Base-by-base conservation (phyloP, 2,797 vertebrate species). In the Microctenopoma steveboyesi region DNA sequence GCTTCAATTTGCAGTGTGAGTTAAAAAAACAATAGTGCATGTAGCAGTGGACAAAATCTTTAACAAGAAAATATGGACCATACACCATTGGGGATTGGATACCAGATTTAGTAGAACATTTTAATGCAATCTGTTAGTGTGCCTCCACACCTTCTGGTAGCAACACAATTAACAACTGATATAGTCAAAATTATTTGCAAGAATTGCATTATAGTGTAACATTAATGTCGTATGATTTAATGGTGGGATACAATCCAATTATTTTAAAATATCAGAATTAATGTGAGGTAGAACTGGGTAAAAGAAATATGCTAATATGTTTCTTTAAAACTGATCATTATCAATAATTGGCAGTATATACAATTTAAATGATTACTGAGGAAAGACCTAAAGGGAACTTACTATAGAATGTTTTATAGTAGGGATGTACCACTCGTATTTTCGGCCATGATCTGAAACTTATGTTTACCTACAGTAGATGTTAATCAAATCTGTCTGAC, bases 1-100 rank as follows among this genome's bases (percentile, higher is more conserved):
- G 52, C 14, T 37, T 70, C 71, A 65, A 78, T 85, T 57, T 81
- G 48, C 73, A 75, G 61, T 54, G 16, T 42, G 42, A 51, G 67
- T 57, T 49, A 40, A 18, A 13, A 54, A 77, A 64, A 69, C 54
- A 63, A 64, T 1, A 13, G 53, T 76, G 66, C 62, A 65, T 11
- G 43, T 61, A 66, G 58, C 64, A 49, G 69, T 22, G 65, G 63
- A 40, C 10, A 53, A 78, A 74, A 78, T 89, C 77, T 74, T 83
- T 89, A 79, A 79, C 48, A 11, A 76, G 87, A 83, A 88, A 84
- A 88, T 86, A 90, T 70, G 78, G 63, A 73, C 66, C 63, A 40
- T 33, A 64, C 47, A 27, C 25, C 50, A 54, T 13, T n/a, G 42
- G 83, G 61, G 74, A 85, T 83, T 71, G 76, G 76, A 85, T 69